Conservation (phyloP, 2,113 vertebrate genomes). For the Oncorhynchus mykiss region DNA sequence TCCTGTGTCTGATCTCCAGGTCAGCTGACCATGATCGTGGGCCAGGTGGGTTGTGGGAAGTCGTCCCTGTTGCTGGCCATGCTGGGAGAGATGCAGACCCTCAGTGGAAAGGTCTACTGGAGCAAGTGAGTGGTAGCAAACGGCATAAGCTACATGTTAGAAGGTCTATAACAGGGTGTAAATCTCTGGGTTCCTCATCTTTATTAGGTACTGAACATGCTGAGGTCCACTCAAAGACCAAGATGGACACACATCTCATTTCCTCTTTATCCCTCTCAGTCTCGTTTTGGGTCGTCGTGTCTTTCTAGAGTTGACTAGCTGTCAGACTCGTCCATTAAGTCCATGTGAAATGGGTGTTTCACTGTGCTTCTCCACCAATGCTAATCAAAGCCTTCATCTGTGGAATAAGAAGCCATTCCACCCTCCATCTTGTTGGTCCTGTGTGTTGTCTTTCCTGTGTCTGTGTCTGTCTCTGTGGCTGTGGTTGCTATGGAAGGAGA, state of each 20-base stretch:
- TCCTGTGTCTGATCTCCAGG: constrained; percentile 66
- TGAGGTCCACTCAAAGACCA: no score
- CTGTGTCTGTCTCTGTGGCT: not conserved
- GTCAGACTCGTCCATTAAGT: not conserved
- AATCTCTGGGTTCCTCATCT: no score
- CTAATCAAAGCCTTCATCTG: constrained; percentile 39
- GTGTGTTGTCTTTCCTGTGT: not conserved
- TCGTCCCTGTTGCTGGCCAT: constrained; percentile 95
- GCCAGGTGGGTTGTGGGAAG: constrained; percentile 97
- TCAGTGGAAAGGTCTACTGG: constrained; percentile 91
- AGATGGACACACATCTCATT: no score
- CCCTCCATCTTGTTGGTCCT: not conserved
- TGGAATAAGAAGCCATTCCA: not conserved
- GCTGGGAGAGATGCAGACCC: constrained; percentile 92
- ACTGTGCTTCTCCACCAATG: not conserved
- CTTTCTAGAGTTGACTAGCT: not conserved
- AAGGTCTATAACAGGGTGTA: no score
- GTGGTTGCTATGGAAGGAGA: not conserved
- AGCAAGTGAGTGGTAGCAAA: constrained; percentile 83
- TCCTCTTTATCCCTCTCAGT: no score
- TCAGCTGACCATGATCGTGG: constrained; percentile 98
- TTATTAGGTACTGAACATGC: no score
- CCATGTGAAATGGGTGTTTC: not conserved
- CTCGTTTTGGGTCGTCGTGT: not conserved
- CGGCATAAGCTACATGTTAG: constrained; percentile 2